These are phyloP conservation scores for Schizaphis graminum DNA, from an alignment of 2,888 invertebrate genomes.

Conservation along the genomic window DNA sequence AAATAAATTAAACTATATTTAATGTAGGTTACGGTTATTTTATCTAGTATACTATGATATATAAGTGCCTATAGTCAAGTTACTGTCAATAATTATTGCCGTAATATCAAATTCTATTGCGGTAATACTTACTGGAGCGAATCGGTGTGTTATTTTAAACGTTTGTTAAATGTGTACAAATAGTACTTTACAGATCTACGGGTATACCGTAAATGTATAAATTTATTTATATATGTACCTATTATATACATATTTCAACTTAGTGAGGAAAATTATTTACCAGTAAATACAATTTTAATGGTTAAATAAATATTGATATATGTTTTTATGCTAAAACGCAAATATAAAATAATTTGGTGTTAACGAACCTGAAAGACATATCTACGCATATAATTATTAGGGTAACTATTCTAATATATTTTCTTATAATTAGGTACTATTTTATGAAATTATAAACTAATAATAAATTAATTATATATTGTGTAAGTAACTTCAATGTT, in stretches of 20 bases:
- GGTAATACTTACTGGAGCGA: slow-evolving; percentile 56
- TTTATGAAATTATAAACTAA: background rate
- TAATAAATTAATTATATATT: background rate
- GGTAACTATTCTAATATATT: background rate
- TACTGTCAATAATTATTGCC: slow-evolving; percentile 59
- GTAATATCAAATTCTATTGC: slow-evolving; percentile 58
- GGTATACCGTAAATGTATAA: background rate
- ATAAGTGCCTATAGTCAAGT: background rate
- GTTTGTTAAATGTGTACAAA: slow-evolving; percentile 51
- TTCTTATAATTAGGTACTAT: background rate
- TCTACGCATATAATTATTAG: background rate
- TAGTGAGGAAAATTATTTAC: background rate
- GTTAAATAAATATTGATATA: background rate
- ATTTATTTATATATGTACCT: too few relatives aligned
- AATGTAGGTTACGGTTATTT: slow-evolving; percentile 54
- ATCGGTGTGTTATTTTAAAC: slow-evolving; percentile 60
- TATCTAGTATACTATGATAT: slow-evolving; percentile 30
- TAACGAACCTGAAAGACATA: background rate
- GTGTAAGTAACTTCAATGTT: background rate
- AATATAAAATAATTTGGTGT: background rate
- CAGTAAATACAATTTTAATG: background rate
- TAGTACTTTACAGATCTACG: background rate
- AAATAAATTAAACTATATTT: slow-evolving; percentile 21
- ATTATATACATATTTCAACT: background rate
- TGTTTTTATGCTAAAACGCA: background rate